A percentile compares a stretch with the other conserved stretches of the same genome.
These are phyloP conservation scores for Pitangus sulphuratus DNA, from an alignment of 2,797 vertebrate species.

Conservation along the genomic window DNA sequence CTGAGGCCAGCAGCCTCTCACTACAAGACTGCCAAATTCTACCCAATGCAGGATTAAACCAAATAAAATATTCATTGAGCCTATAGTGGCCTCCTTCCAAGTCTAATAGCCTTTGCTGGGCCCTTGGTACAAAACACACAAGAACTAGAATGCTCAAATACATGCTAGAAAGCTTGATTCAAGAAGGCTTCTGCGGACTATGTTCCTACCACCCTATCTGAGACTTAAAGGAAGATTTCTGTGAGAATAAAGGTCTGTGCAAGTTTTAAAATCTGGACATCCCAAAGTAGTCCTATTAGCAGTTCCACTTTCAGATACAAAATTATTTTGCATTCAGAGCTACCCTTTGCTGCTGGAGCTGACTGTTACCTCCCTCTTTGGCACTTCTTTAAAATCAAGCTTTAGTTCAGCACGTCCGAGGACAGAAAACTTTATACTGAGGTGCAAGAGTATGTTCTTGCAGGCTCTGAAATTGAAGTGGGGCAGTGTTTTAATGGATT, in stretches of 20 bases:
- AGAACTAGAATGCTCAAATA: neutral
- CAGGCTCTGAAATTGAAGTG: neutral
- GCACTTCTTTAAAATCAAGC: neutral
- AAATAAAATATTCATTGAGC: conserved; percentile 19
- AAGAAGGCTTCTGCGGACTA: neutral
- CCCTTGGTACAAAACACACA: neutral
- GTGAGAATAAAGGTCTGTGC: neutral
- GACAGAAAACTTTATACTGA: neutral
- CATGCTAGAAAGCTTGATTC: neutral
- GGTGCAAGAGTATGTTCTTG: neutral
- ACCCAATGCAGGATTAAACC: neutral
- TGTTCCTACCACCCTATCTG: neutral
- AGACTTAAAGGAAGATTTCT: neutral
- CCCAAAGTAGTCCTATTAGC: neutral
- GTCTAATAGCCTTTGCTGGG: conserved; percentile 9
- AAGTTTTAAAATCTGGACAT: neutral
- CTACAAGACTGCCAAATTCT: neutral
- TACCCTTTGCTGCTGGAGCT: neutral
- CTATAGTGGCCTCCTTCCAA: neutral
- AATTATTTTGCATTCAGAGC: neutral
- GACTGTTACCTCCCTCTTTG: neutral
- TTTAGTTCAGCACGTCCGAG: neutral
- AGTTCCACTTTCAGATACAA: neutral
- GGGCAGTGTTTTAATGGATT: neutral
- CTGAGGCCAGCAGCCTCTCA: neutral